These are phyloP conservation scores for Falco biarmicus DNA, from an alignment of 2,797 vertebrate genomes.

Conservation along the genomic window DNA sequence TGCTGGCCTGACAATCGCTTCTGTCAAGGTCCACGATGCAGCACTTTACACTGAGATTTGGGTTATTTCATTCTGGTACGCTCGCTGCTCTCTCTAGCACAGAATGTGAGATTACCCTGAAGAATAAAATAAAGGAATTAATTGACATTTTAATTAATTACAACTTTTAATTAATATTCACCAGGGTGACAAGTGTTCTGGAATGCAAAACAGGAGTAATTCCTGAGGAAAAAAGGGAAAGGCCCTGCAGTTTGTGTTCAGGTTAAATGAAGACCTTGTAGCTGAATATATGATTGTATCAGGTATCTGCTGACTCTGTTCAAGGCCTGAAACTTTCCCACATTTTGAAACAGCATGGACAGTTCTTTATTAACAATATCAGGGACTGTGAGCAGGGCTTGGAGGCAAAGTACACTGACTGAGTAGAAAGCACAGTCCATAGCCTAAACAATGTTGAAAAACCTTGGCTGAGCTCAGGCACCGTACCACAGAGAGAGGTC, in stretches of 20 bases:
- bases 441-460: background rate
- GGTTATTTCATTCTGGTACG: slow-evolving; percentile 6
- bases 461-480: background rate
- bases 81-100: slow-evolving; percentile 12
- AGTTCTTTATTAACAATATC: background rate
- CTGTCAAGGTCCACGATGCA: background rate
- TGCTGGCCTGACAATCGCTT: background rate
- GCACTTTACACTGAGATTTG: background rate
- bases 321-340: background rate
- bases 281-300: background rate
- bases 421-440: rapidly evolving
- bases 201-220: slow-evolving; percentile 56
- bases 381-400: background rate
- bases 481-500: rapidly evolving
- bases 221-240: slow-evolving; percentile 19
- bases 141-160: slow-evolving; percentile 74
- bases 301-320: background rate
- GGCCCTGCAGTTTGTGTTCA: slow-evolving; percentile 24
- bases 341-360: background rate
- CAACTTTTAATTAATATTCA: slow-evolving; percentile 71
- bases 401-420: background rate
- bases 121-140: slow-evolving; percentile 71
- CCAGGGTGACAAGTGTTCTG: slow-evolving; percentile 55
- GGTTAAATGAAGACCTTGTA: slow-evolving; percentile 47
- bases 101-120: slow-evolving; percentile 69